Conservation (phyloP, 2,888 invertebrate genomes). For the Balanococcus diminutus region DNA sequence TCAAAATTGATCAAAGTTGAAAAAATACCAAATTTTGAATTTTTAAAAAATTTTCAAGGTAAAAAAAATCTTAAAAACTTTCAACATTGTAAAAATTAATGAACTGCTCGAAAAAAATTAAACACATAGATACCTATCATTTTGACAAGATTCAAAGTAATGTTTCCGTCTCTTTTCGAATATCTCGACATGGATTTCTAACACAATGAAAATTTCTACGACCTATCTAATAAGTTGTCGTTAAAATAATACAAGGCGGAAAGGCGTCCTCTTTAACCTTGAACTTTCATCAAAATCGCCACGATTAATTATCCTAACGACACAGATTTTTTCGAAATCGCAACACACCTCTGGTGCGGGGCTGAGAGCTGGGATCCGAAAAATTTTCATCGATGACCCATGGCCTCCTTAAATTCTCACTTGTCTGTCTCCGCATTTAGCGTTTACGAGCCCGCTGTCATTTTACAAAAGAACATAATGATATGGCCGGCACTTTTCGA, state of each 20-base stretch:
- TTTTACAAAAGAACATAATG: conserved; percentile 15
- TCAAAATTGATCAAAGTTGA: too few relatives aligned
- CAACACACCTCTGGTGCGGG: not conserved
- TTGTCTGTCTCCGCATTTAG: not conserved
- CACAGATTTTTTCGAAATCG: not conserved
- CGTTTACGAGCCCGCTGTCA: conserved; percentile 7
- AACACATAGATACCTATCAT: too few relatives aligned
- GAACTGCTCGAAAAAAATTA: too few relatives aligned
- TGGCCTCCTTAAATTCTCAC: not conserved
- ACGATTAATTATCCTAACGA: not conserved
- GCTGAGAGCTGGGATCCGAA: not conserved
- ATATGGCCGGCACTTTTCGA: not conserved
- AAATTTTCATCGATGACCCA: not conserved
- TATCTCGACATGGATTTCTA: too few relatives aligned
- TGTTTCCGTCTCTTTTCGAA: too few relatives aligned
- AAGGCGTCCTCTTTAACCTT: not conserved
- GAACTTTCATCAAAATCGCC: not conserved
- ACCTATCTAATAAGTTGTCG: too few relatives aligned
- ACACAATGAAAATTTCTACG: not conserved
- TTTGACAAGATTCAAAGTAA: too few relatives aligned
- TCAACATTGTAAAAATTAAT: too few relatives aligned
- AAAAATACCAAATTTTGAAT: too few relatives aligned
- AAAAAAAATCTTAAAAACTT: too few relatives aligned
- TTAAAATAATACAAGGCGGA: not conserved
- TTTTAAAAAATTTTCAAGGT: too few relatives aligned